A percentile compares a stretch with the other conserved stretches of the same genome.
Evolutionary conservation across 2,113 vertebrate genomes (phyloP).

Genomic region (Setophaga coronata): DNA sequence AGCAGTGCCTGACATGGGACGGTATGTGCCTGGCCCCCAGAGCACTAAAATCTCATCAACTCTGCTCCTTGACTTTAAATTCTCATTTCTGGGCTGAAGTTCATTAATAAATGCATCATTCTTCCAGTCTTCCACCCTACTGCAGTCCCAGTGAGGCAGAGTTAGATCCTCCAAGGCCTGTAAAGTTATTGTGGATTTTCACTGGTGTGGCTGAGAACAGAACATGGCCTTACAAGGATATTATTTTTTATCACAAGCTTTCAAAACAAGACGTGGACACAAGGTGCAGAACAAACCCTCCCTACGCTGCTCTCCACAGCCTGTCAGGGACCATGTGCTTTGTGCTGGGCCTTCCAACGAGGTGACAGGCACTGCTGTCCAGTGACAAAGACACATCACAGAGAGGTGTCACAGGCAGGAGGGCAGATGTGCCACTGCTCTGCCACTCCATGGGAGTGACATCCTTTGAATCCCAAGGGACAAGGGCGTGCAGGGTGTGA

Average conservation of each 20-base stretch:
- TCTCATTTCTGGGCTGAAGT: background rate
- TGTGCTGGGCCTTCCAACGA: constrained; percentile 8
- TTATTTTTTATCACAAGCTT: background rate
- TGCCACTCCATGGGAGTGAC: constrained; percentile 45
- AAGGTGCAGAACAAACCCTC: background rate
- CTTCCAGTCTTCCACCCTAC: background rate
- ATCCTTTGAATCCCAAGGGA: constrained; percentile 56
- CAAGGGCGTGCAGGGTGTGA: background rate
- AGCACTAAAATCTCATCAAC: background rate
- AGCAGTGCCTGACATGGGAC: background rate
- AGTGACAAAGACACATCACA: constrained; percentile 38
- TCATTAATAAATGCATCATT: background rate
- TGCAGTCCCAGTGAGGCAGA: background rate
- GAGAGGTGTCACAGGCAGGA: constrained; percentile 53
- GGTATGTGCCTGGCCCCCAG: background rate
- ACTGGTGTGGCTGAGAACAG: background rate
- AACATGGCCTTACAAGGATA: background rate
- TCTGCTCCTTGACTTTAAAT: background rate
- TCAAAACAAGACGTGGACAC: background rate
- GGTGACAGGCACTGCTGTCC: background rate
- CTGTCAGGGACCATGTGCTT: constrained; percentile 7
- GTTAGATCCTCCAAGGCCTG: background rate
- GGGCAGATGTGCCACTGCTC: constrained; percentile 56
- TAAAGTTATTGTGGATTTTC: background rate
- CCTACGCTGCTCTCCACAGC: background rate